A percentile compares a stretch with the other conserved stretches of the same genome.
These are phyloP conservation scores for Drosophila repletoides DNA, from an alignment of 1,140 invertebrate species.

Conservation along the genomic window DNA sequence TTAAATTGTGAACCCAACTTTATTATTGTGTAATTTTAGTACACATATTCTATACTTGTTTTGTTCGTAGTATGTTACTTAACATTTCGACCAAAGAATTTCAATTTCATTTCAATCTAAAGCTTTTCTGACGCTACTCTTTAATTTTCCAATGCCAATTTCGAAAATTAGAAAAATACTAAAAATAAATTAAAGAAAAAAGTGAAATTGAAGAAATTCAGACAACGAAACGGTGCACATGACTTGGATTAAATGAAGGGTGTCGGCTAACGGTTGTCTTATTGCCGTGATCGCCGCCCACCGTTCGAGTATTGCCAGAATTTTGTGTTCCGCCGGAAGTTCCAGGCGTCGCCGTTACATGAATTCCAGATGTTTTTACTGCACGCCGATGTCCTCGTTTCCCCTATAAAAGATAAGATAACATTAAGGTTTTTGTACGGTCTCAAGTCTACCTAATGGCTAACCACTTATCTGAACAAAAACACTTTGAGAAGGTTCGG, in stretches of 20 bases:
- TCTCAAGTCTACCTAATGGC: too few relatives aligned
- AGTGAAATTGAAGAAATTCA: conserved; percentile 30
- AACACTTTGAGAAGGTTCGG: too few relatives aligned
- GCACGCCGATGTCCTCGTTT: conserved; percentile 60
- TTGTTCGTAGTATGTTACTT: conserved; percentile 12
- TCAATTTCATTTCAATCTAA: conserved; percentile 8
- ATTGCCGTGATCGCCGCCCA: conserved; percentile 25
- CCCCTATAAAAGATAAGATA: conserved; percentile 38
- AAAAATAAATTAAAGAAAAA: conserved; percentile 27
- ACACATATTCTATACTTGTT: background rate
- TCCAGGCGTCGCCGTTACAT: conserved; percentile 14
- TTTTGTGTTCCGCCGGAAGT: conserved; percentile 19
- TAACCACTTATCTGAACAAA: too few relatives aligned
- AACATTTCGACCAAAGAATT: conserved; percentile 1
- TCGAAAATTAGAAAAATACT: conserved; percentile 16
- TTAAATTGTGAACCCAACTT: conserved; percentile 12
- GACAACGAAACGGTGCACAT: conserved; percentile 70
- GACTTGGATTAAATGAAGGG: conserved; percentile 66
- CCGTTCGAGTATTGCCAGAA: conserved; percentile 23
- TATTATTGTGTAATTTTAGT: conserved; percentile 17
- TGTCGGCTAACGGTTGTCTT: conserved; percentile 35
- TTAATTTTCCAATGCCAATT: background rate
- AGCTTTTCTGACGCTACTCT: conserved; percentile 19
- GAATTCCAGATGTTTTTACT: conserved; percentile 30
- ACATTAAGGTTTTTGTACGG: background rate